A percentile compares a stretch with the other conserved stretches of the same genome.
Evolutionary conservation across 2,113 vertebrate genomes (phyloP).

Genomic region (Mellivora capensis): DNA sequence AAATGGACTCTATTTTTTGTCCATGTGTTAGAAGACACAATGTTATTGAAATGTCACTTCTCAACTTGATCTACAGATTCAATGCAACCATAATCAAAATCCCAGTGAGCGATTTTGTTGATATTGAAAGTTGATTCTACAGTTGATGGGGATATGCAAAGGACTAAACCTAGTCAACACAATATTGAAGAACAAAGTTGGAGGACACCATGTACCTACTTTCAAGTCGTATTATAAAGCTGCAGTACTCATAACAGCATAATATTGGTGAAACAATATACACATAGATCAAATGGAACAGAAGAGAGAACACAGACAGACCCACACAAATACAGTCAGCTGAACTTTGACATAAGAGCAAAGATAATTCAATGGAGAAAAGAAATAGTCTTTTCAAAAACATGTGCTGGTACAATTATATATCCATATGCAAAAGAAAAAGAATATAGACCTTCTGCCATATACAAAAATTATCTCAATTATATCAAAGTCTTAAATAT

Average conservation of each 20-base stretch:
- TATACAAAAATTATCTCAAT: not conserved
- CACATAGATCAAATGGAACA: not conserved
- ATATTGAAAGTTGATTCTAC: not conserved
- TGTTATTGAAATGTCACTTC: not conserved
- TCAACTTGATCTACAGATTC: not conserved
- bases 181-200: not conserved
- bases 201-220: not conserved
- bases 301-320: not conserved
- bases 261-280: not conserved
- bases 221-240: not conserved
- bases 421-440: not conserved
- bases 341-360: not conserved
- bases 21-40: not conserved
- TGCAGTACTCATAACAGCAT: not conserved
- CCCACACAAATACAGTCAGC: not conserved
- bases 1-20: not conserved
- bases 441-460: not conserved
- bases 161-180: not conserved
- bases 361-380: not conserved
- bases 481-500: not conserved
- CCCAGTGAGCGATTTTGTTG: not conserved
- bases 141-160: not conserved
- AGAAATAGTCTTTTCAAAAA: not conserved
- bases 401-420: not conserved
- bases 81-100: not conserved